These are phyloP conservation scores for Leptobrachium leishanense DNA, from an alignment of 2,113 vertebrate species.

Conservation along the genomic window DNA sequence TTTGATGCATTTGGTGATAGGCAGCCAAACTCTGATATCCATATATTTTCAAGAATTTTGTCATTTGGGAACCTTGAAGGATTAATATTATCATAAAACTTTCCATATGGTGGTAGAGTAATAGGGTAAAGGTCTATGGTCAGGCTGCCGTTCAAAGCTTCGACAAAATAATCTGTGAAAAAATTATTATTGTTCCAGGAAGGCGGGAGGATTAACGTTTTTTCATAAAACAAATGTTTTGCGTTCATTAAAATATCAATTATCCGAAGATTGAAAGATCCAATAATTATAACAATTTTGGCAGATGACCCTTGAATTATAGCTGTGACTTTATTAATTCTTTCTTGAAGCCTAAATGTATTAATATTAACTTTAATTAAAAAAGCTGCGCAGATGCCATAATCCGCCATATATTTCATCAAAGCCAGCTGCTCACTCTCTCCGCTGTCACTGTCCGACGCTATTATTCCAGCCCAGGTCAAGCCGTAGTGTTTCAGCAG, in stretches of 20 bases:
- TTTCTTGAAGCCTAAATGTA: too few relatives aligned
- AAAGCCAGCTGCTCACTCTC: neutral
- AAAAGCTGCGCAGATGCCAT: conserved; percentile 15
- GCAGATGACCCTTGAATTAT: too few relatives aligned
- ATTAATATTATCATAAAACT: neutral
- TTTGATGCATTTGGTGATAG: neutral
- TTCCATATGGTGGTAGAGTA: neutral
- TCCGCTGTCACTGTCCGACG: conserved; percentile 10
- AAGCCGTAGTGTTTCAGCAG: neutral
- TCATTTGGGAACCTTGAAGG: neutral
- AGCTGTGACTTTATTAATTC: too few relatives aligned
- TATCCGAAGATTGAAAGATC: too few relatives aligned
- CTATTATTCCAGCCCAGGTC: conserved; percentile 24
- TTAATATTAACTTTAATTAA: neutral
- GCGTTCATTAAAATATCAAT: too few relatives aligned
- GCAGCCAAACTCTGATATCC: neutral
- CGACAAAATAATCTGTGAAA: neutral
- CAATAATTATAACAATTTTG: too few relatives aligned
- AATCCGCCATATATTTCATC: neutral
- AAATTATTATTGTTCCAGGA: neutral
- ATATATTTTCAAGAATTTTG: neutral
- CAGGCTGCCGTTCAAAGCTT: neutral
- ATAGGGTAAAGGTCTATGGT: neutral
- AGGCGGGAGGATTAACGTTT: neutral
- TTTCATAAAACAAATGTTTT: neutral